Evolutionary conservation across 2,113 vertebrate species (phyloP), one percentile per base, ranked within the genome.

Genomic region (Struthidea cinerea): DNA sequence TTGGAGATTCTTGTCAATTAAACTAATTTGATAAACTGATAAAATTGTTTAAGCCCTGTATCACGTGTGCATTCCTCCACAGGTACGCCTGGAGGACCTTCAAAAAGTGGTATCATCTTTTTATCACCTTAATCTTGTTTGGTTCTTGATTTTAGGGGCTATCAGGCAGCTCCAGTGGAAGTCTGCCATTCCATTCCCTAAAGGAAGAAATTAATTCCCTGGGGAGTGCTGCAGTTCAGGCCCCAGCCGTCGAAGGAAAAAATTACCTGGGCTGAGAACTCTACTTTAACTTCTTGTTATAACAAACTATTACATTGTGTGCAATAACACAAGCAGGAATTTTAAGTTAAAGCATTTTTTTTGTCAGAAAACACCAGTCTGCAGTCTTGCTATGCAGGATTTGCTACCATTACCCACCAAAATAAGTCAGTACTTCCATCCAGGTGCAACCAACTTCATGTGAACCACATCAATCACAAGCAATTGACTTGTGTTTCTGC

Each of bases 21-120:
- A 26, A 24, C 10, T 57, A 30, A 57, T 65, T n/a, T n/a, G 18
- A 39, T n/a, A 56, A 55, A 28, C 10, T n/a, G 15, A 56, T 41
- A 8, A 6, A 56, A 23, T 8, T 9, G 6, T n/a, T 5, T 3
- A 41, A 75, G 30, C 19, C 42, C 20, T 35, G 13, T 14, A 4
- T 35, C 44, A 35, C 2, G 0, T 10, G 28, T 41, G 15, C 9
- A 7, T 56, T 64, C 1, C 0, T 3, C 33, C 47, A 8, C 11
- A 22, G 55, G 16, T 4, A 18, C 6, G 1, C 28, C 59, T n/a
- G 41, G 15, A 39, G 15, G 23, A n/a, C 23, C n/a, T 65, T 41
- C 19, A 47, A 13, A 24, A 28, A 74, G 16, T 2, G 11, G 22
- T 5, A 15, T 14, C 5, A 16, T 14, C 5, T 75, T 85, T 67